Base-by-base conservation (phyloP, 2,797 vertebrate species). In the Parauchenoglanis punctatus region DNA sequence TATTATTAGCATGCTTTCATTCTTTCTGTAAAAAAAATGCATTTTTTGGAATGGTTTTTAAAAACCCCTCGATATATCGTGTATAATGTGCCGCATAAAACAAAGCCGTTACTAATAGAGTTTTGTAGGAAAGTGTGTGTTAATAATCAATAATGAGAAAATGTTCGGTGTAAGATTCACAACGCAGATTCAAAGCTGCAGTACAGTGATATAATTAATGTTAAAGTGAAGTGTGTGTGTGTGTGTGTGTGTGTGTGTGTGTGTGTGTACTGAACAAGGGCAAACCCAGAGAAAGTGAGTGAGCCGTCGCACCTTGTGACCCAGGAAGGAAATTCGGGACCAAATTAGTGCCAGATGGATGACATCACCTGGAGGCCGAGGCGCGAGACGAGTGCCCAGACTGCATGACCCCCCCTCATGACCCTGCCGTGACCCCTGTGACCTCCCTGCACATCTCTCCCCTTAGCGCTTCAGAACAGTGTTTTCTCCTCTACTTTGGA, bases 351-450 rank as follows among this genome's bases (percentile, higher is more conserved):
- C 52, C 67, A 49, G 40, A 25, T 83, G 93, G 93, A 95, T 96
- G 94, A 96, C 94, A 95, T 93, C 93, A 95, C 94, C 94, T 95
- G 93, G 93, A 94, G 94, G 93, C 91, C 90, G 94, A 40, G 93
- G 92, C 92, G 90, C 89, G 94, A 94, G 93, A 94, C 93, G 94
- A 92, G 93, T 91, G 90, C 91, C 92, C 91, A 89, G 88, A 91
- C 93, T 93, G 89, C 89, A 88, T 92, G 93, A 92, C 91, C 92
- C 88, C 90, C 0, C 88, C 87, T 31, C 46, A 88, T 93, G 94
- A 92, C 91, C 92, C 89, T 3, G 18, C 88, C 88, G 89, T 93
- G 93, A 92, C 91, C 92, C 88, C 90, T 90, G 90, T 89, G 91
- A 94, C 94, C 92, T 93, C 93, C 92, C 94, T 92, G 86, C 91